phyloP scores from a whole-genome alignment of 2,888 invertebrate genomes.

The Dynastes grantii region DNA sequence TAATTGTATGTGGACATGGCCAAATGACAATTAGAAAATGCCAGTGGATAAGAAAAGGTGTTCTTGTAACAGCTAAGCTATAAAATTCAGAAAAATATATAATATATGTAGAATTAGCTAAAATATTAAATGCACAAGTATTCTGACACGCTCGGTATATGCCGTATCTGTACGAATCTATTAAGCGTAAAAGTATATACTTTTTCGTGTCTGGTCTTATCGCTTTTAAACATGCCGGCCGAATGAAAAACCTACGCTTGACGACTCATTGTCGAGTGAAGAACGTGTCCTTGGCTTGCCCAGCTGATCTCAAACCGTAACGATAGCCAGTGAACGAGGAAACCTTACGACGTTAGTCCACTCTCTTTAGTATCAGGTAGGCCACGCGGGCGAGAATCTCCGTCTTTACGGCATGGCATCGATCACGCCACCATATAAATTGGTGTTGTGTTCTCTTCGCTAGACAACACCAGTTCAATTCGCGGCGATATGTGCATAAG shows the following conservation, averaged over 20 bases:
- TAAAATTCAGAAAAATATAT: too few relatives aligned
- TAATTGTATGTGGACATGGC: too few relatives aligned
- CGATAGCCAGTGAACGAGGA: constrained; percentile 8
- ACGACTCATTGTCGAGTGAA: constrained; percentile 2
- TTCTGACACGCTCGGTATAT: too few relatives aligned
- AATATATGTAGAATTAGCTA: too few relatives aligned
- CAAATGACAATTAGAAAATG: too few relatives aligned
- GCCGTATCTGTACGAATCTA: too few relatives aligned
- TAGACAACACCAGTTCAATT: constrained; percentile 22
- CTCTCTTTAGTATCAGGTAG: constrained; percentile 27
- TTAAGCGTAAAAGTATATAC: too few relatives aligned
- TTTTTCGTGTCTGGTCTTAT: too few relatives aligned
- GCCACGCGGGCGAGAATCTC: constrained; percentile 3
- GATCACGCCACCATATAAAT: neutral
- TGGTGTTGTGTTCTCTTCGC: constrained; percentile 13
- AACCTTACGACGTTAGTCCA: constrained; percentile 32
- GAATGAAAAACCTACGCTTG: constrained; percentile 12
- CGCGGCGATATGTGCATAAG: neutral
- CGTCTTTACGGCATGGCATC: neutral
- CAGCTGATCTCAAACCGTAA: constrained; percentile 34
- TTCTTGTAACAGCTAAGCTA: too few relatives aligned
- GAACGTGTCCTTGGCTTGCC: constrained; percentile 32
- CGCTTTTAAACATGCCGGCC: too few relatives aligned
- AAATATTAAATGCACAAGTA: too few relatives aligned
- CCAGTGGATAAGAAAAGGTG: too few relatives aligned